Conservation (phyloP, 2,113 vertebrate genomes). For the Prionailurus bengalensis region DNA sequence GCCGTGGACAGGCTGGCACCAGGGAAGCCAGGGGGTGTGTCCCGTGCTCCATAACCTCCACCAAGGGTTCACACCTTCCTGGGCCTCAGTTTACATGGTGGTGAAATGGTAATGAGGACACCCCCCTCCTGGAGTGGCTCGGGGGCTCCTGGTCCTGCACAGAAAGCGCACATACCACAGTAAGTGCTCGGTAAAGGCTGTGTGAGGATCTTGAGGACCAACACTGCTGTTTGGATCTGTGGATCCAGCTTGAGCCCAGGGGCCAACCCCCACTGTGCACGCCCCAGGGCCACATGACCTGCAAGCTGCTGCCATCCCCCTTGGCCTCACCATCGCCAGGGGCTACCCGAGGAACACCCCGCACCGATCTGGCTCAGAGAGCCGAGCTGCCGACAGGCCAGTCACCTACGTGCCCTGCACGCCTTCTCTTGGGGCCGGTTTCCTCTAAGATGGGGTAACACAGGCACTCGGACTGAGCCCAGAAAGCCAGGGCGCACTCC, state of each 20-base stretch:
- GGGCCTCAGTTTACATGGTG: background rate
- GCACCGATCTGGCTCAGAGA: background rate
- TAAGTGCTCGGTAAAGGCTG: background rate
- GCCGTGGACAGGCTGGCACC: background rate
- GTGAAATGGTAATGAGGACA: fast-evolving
- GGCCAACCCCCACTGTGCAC: background rate
- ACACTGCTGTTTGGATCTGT: too few relatives aligned
- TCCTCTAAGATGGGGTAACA: background rate
- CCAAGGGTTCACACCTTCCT: background rate
- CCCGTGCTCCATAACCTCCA: background rate
- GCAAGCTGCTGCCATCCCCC: too few relatives aligned
- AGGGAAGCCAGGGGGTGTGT: background rate
- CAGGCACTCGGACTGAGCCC: background rate
- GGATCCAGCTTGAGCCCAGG: background rate
- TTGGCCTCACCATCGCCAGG: fast-evolving
- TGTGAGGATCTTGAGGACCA: too few relatives aligned
- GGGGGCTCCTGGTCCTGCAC: background rate
- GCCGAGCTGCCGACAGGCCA: fast-evolving
- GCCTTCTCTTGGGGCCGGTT: background rate
- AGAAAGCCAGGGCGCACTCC: background rate
- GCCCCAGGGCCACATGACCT: background rate
- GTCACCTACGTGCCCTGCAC: fast-evolving
- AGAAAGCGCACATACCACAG: background rate
- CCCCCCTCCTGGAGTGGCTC: fast-evolving
- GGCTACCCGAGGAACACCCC: background rate